Evolutionary conservation across 1,140 invertebrate genomes (phyloP).

Genomic region (Homarus americanus): DNA sequence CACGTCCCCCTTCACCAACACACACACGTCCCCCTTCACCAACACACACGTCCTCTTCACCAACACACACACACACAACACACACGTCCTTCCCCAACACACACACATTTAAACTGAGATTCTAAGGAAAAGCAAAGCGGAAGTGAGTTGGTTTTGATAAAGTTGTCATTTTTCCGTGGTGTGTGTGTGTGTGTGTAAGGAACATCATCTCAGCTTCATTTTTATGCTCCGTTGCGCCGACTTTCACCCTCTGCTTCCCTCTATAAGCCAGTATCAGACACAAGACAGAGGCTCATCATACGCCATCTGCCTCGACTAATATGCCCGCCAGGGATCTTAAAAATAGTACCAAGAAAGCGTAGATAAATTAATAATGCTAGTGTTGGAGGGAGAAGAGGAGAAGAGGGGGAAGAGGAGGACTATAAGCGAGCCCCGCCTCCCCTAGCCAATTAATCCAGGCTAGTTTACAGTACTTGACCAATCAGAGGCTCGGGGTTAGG

Average conservation of each 20-base stretch:
- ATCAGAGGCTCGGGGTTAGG: neutral
- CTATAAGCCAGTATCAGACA: too few species aligned
- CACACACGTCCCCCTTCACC: neutral
- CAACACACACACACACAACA: neutral
- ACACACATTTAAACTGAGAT: too few species aligned
- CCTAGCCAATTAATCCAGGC: neutral
- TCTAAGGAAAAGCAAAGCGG: too few species aligned
- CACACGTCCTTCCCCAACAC: neutral
- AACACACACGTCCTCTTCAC: neutral
- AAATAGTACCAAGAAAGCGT: neutral
- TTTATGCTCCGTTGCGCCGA: neutral
- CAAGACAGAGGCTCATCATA: neutral
- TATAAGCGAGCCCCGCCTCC: neutral
- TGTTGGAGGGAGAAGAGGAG: too few species aligned
- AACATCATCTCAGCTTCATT: too few species aligned
- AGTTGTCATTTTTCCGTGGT: too few species aligned
- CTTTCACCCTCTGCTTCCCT: too few species aligned
- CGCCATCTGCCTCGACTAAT: neutral
- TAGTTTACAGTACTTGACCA: slow-evolving; percentile 4
- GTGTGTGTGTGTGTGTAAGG: too few species aligned
- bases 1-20: neutral
- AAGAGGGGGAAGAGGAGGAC: neutral
- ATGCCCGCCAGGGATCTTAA: neutral
- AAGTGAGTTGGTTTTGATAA: too few species aligned
- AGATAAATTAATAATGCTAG: neutral